Evolutionary conservation across 2,797 vertebrate species (phyloP), one percentile per base, ranked within the genome.

Genomic region (Rhinophrynus dorsalis): DNA sequence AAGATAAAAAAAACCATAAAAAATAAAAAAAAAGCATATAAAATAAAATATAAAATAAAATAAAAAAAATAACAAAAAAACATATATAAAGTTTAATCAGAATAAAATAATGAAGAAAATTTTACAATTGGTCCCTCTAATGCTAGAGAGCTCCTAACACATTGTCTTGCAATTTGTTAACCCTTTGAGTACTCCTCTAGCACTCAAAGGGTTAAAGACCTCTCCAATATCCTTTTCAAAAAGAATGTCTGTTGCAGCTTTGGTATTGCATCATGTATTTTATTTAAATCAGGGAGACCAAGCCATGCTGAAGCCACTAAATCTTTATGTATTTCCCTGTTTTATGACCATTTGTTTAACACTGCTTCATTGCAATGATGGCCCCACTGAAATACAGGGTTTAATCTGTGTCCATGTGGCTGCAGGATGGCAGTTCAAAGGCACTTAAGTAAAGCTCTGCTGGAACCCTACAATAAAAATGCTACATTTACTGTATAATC

Each of bases 401-500:
- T 65, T 72, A 51, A 72, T 59, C 42, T 73, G 61, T 52, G 32
- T 59, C 61, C 45, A 17, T 52, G 61, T 51, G 61, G 54, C 62
- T 45, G 27, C 33, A 51, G 27, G 17, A 58, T 50, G 35, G 54
- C 55, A 73, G 62, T 66, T 66, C 29, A 67, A 73, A 52, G 38
- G 54, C 60, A 66, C 35, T 67, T 60, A 66, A 59, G 54, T 54
- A 54, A 73, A 65, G 45, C 62, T 45, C 47, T 35, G 37, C 15
- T 66, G 62, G 62, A 58, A 55, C 13, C 47, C 37, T 27, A 52
- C 45, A 73, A 60, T 66, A 73, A 67, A 66, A 73, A 59, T 66
- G 62, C 29, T 66, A 60, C 55, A 67, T 67, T 66, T 66, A 73
- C 54, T 59, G 61, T 50, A 67, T 60, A 73, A 67, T 73, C 55